A percentile compares a stretch with the other conserved stretches of the same genome.
Conservation (phyloP, 1,140 invertebrate species). For the Onthophagus taurus region DNA sequence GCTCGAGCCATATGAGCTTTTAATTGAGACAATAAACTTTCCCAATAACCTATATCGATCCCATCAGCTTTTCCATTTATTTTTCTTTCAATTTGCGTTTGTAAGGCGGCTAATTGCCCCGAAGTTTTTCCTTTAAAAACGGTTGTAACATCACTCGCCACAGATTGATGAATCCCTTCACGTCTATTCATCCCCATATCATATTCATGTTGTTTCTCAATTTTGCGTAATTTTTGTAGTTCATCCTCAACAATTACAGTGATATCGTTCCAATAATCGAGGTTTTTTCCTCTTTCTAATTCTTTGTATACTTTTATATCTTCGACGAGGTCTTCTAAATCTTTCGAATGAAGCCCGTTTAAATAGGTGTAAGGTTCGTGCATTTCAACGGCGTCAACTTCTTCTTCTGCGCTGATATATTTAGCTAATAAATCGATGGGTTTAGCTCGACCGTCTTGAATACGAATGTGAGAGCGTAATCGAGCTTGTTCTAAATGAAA, state of each 20-base stretch:
- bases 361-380: constrained; percentile 96
- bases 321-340: constrained; percentile 94
- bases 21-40: constrained; percentile 83
- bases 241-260: constrained; percentile 94
- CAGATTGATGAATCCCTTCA: constrained; percentile 90
- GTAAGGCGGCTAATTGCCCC: constrained; percentile 70
- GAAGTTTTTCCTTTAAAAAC: constrained; percentile 94
- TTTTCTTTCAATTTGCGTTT: constrained; percentile 83
- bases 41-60: constrained; percentile 96
- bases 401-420: constrained; percentile 89
- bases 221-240: constrained; percentile 74
- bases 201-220: constrained; percentile 54
- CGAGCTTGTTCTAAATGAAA: constrained; percentile 87
- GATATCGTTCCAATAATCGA: constrained; percentile 95
- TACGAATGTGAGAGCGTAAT: constrained; percentile 84
- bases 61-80: constrained; percentile 76
- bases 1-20: constrained; percentile 94
- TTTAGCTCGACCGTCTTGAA: constrained; percentile 89
- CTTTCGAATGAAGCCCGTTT: constrained; percentile 80
- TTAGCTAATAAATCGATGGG: constrained; percentile 96
- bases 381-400: constrained; percentile 92
- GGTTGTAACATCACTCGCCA: constrained; percentile 78
- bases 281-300: constrained; percentile 75
- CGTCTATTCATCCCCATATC: constrained; percentile 59
- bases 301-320: constrained; percentile 94